Conservation (phyloP, 2,113 vertebrate genomes). For the Leuciscus idus region DNA sequence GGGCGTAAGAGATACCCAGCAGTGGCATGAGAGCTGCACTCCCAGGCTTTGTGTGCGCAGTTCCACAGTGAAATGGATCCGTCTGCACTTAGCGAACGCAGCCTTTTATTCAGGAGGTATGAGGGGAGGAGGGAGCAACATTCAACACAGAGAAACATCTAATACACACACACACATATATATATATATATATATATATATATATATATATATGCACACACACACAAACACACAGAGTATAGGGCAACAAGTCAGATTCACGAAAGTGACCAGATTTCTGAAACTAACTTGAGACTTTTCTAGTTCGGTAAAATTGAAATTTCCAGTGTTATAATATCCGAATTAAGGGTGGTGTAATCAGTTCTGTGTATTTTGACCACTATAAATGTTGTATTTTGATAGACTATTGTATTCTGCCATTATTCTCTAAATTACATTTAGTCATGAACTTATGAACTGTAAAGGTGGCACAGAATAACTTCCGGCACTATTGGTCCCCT, state of each 20-base stretch:
- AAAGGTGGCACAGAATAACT: background rate
- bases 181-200: too few relatives aligned
- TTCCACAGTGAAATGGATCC: slow-evolving; percentile 78
- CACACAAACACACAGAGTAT: slow-evolving; percentile 46
- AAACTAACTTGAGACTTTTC: background rate
- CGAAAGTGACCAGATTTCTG: background rate
- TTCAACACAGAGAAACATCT: slow-evolving; percentile 59
- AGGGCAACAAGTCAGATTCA: slow-evolving; percentile 44
- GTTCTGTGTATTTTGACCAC: background rate
- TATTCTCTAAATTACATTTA: background rate
- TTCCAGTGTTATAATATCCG: background rate
- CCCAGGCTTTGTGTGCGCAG: slow-evolving; percentile 70
- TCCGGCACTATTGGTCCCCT: too few relatives aligned
- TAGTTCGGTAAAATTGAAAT: background rate
- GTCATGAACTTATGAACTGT: background rate
- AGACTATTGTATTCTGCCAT: background rate
- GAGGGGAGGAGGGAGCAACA: slow-evolving; percentile 61
- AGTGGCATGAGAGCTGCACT: slow-evolving; percentile 74
- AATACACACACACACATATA: slow-evolving; percentile 2
- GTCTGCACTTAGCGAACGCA: slow-evolving; percentile 64
- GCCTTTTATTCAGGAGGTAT: slow-evolving; percentile 60
- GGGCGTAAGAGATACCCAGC: slow-evolving; percentile 77
- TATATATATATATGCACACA: background rate
- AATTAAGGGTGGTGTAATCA: background rate
- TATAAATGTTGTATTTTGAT: background rate